Evolutionary conservation across 2,888 invertebrate genomes (phyloP), one percentile per base, ranked within the genome.

Genomic region (Agrotis clavis): DNA sequence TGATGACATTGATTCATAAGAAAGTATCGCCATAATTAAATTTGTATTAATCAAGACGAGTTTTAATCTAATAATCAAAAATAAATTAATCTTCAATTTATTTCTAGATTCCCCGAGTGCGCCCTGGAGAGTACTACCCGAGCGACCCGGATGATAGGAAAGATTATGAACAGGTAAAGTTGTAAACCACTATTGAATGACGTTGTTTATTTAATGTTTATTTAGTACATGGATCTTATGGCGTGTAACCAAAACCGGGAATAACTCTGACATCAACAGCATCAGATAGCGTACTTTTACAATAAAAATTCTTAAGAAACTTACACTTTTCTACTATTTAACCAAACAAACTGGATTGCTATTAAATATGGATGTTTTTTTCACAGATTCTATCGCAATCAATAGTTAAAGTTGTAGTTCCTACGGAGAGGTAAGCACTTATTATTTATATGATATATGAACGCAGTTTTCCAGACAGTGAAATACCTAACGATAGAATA

Each of bases 371-470:
- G 3, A 19, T 14, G 7, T 51, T 87, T 71, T 72, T 68, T 64
- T 90, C 91, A 92, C 97, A 98, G 98, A 98, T 99, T 93, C 95
- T 99, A 92, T 97, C 97, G 92, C 98, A 98, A 94, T 98, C 99
- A 60, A 97, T 99, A 89, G 99, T 99, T 85, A 99, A 99, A 97
- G 99, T 99, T 87, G 99, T 99, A 86, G 98, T 99, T 92, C 99
- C 99, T 68, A 99, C 98, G 68, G 99, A 99, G 97, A 98, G 99
- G 99, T 99, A 97, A 88, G 87, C 13, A n/a, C 5, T 30, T n/a
- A 9, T 1, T 30, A 4, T 56, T 56, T 25, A 11, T 30, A 41
- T 11, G 11, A 16, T 2, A 7, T 7, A 13, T 70, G 5, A 7
- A 14, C 2, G 0, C 18, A 6, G 4, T 25, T 51, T 51, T 51